These are phyloP conservation scores for Meandrusa payeni DNA, from an alignment of 2,888 invertebrate species.

Conservation along the genomic window DNA sequence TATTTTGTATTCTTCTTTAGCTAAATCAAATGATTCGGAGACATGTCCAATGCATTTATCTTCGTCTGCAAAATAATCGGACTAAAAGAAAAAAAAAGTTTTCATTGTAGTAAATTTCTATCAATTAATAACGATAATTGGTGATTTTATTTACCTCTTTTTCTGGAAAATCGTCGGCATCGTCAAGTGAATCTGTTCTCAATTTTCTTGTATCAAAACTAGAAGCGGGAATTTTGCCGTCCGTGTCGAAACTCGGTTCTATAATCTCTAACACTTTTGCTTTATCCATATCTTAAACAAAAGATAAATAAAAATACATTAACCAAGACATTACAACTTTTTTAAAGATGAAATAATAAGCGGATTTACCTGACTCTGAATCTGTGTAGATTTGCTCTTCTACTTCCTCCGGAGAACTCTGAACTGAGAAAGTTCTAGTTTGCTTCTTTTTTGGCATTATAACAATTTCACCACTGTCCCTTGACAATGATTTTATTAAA, in stretches of 20 bases:
- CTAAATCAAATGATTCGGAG: slow-evolving; percentile 33
- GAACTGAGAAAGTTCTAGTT: slow-evolving; percentile 71
- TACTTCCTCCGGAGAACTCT: slow-evolving; percentile 77
- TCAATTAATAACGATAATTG: too few relatives aligned
- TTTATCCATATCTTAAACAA: slow-evolving; percentile 71
- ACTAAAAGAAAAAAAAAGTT: slow-evolving; percentile 38
- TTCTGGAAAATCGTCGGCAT: slow-evolving; percentile 77
- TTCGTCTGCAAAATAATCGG: slow-evolving; percentile 63
- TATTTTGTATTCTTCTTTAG: slow-evolving; percentile 30
- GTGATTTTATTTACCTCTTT: slow-evolving; percentile 74
- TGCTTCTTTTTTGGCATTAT: slow-evolving; percentile 76
- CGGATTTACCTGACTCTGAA: slow-evolving; percentile 68
- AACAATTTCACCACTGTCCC: slow-evolving; percentile 70
- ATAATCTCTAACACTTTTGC: slow-evolving; percentile 77
- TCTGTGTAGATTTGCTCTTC: slow-evolving; percentile 78
- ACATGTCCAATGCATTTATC: slow-evolving; percentile 47
- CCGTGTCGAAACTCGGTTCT: slow-evolving; percentile 69
- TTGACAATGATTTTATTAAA: slow-evolving; percentile 69
- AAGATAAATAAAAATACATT: slow-evolving; percentile 8
- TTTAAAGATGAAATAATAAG: not conserved
- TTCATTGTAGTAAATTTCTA: too few relatives aligned
- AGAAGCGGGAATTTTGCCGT: slow-evolving; percentile 55
- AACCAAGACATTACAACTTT: not conserved
- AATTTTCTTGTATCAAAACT: slow-evolving; percentile 72
- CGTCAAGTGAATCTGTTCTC: slow-evolving; percentile 74